Base-by-base conservation (phyloP, 2,113 vertebrate species). In the Cygnus atratus region DNA sequence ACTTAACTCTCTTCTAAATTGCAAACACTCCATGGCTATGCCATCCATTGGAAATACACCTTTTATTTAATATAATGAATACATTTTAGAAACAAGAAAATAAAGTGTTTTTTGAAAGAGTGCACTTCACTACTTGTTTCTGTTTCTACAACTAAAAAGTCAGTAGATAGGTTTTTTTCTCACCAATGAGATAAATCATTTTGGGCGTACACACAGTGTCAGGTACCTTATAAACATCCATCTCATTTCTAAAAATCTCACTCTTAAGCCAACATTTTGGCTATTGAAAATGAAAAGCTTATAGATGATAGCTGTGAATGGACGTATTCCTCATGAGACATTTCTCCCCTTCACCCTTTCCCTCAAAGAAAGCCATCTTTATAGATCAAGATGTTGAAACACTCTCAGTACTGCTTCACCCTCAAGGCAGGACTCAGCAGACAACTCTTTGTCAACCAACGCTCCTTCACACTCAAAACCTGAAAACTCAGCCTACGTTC, bases 1-100 rank as follows among this genome's bases (percentile, higher is more conserved):
- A 44, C 79, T 92, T 92, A 96, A 25, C 29, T 77, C 46, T 83
- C 37, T 67, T 86, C 78, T 52, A 84, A 90, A 92, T 20, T 71
- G 52, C 61, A 86, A 88, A 90, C 68, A 84, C 39, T 93, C 87
- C 10, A 57, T 52, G 61, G 43, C 37, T 78, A 44, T 26, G n/a
- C 59, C 33, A 88, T 10, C 29, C 52, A 86, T 13, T 35, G 75
- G 33, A 86, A 22, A 92, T 31, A 37, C 0, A 0, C 29, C 75
- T 84, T 78, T 68, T 77, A 86, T 71, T 77, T 90, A 24, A 74
- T 86, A 63, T 74, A 77, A 88, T 52, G 11, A 85, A 80, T 74
- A 35, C 2, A 86, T 59, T 66, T 70, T 39, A 71, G 68, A 59
- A 91, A 88, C 0, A 5, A 86, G 39, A 90, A 95, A 91, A 73